phyloP scores from a whole-genome alignment of 2,888 invertebrate species.

The Thyatira batis region DNA sequence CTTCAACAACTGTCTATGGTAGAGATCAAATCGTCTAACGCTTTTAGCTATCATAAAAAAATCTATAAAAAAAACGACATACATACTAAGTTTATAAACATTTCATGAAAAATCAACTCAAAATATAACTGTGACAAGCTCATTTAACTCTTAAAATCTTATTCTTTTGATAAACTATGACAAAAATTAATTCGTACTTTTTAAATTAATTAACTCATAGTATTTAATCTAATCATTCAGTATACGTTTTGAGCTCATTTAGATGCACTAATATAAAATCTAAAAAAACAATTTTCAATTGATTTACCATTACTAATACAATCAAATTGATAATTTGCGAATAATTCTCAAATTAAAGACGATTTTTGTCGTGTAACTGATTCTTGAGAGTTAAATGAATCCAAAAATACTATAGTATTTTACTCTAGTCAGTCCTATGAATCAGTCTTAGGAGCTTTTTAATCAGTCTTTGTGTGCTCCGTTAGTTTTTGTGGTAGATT shows the following conservation, averaged over 20 bases:
- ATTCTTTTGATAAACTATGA: too few species aligned
- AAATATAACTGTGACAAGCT: conserved; percentile 30
- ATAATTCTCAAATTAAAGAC: background rate
- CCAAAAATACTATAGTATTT: conserved; percentile 8
- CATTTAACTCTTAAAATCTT: conserved; percentile 12
- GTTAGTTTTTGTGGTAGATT: background rate
- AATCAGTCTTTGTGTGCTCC: conserved; percentile 25
- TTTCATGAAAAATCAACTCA: conserved; percentile 56
- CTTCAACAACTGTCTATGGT: conserved; percentile 73
- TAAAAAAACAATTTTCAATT: background rate
- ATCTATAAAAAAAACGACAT: conserved; percentile 49
- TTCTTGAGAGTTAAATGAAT: conserved; percentile 2
- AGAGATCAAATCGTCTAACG: conserved; percentile 71
- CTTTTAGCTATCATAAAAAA: conserved; percentile 72
- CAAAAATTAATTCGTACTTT: background rate
- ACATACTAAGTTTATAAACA: conserved; percentile 44
- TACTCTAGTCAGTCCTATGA: conserved; percentile 27
- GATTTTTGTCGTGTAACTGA: conserved; percentile 5
- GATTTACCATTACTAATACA: background rate
- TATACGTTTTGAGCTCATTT: background rate
- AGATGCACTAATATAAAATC: background rate
- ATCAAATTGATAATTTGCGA: background rate
- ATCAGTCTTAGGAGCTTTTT: conserved; percentile 31
- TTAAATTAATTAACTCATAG: background rate
- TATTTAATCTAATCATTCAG: background rate